phyloP scores from a whole-genome alignment of 2,113 vertebrate genomes.

The Nesogale talazaci region DNA sequence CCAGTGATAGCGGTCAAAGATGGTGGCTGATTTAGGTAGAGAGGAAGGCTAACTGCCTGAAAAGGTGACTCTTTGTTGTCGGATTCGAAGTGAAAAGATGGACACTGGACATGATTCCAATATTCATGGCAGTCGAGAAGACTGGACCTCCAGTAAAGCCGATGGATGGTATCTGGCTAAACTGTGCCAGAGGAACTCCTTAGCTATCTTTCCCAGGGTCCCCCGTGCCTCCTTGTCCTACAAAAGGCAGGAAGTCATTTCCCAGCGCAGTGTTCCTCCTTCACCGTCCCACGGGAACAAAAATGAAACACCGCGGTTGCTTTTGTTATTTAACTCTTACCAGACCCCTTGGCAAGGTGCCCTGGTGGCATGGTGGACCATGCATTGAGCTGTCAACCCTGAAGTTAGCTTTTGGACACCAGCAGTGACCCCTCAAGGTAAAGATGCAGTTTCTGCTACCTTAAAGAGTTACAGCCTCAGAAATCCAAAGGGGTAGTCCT shows the following conservation, averaged over 20 bases:
- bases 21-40: neutral
- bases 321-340: neutral
- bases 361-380: too few species aligned
- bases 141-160: fast-evolving
- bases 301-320: fast-evolving
- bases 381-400: too few species aligned
- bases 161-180: fast-evolving
- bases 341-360: too few species aligned
- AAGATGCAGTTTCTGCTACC: too few species aligned
- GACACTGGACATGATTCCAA: neutral
- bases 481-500: too few species aligned
- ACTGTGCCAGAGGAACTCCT: fast-evolving
- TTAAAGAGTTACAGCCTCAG: too few species aligned
- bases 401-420: too few species aligned
- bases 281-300: too few species aligned
- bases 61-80: neutral
- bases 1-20: neutral
- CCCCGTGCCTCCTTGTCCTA: fast-evolving
- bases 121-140: too few species aligned
- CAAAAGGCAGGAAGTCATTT: fast-evolving
- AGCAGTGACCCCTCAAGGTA: too few species aligned
- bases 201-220: fast-evolving
- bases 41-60: neutral
- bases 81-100: neutral
- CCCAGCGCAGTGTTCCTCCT: neutral